These are phyloP conservation scores for Stenotaenia linearis DNA, from an alignment of 2,888 invertebrate species.

Conservation along the genomic window DNA sequence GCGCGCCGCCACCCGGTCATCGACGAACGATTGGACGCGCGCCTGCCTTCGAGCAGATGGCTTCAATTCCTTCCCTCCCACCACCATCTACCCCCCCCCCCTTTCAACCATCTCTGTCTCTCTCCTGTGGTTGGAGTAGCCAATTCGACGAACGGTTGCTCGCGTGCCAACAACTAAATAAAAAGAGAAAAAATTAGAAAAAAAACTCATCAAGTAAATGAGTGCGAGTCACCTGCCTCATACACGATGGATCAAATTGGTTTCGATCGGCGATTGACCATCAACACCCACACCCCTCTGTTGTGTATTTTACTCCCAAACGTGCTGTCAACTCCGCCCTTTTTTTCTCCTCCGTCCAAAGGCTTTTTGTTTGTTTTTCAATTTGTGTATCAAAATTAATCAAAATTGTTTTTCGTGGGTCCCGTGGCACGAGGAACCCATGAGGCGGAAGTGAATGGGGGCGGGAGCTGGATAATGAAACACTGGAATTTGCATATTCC, in stretches of 20 bases:
- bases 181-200: neutral
- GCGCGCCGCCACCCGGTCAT: conserved; percentile 15
- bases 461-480: conserved; percentile 20
- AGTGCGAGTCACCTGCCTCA: conserved; percentile 20
- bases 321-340: conserved; percentile 7
- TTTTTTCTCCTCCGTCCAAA: neutral
- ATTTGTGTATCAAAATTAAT: conserved; percentile 24
- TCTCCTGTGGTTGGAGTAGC: conserved; percentile 23
- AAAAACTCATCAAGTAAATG: conserved; percentile 19
- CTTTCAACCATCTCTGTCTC: conserved; percentile 21
- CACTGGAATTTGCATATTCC: conserved; percentile 19
- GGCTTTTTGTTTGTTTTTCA: neutral
- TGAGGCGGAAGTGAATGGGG: conserved; percentile 24
- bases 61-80: conserved; percentile 21
- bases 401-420: conserved; percentile 16
- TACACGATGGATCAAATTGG: conserved; percentile 24
- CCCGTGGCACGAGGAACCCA: conserved; percentile 12
- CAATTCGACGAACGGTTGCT: conserved; percentile 24
- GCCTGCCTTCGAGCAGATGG: neutral
- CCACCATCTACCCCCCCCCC: neutral
- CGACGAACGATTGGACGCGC: conserved; percentile 26
- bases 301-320: neutral
- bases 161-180: conserved; percentile 24
- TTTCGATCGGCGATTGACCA: conserved; percentile 12
- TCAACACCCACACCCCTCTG: neutral